Conservation (phyloP, 2,797 vertebrate genomes). For the Lacerta viridis region DNA sequence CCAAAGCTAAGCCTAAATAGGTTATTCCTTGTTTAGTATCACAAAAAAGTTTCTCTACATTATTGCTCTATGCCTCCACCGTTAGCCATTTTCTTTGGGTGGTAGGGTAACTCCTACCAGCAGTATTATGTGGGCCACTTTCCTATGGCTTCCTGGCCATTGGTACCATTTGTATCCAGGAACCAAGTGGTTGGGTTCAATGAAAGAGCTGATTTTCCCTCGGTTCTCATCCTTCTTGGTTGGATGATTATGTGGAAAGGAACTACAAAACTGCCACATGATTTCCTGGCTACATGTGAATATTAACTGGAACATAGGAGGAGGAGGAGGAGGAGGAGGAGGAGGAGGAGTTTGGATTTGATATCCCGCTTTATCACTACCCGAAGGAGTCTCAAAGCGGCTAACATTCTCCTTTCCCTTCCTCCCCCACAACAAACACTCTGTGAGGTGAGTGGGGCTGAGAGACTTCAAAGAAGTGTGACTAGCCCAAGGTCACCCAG, state of each 20-base stretch:
- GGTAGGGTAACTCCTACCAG: no score
- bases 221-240: neutral
- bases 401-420: no score
- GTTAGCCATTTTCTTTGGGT: neutral
- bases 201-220: neutral
- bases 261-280: neutral
- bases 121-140: neutral
- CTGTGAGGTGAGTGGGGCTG: no score
- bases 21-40: conserved; percentile 25
- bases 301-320: neutral
- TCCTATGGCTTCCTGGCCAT: neutral
- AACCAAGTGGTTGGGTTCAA: neutral
- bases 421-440: no score
- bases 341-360: no score
- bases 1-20: conserved; percentile 11
- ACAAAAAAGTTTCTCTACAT: conserved; percentile 15
- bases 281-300: neutral
- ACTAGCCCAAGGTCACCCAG: no score
- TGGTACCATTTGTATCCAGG: neutral
- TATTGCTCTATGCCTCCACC: neutral
- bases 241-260: neutral
- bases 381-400: no score
- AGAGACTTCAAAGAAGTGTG: no score
- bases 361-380: no score
- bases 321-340: no score